Evolutionary conservation across 2,797 vertebrate genomes (phyloP).

Genomic region (Cercopithecus hamlyni): DNA sequence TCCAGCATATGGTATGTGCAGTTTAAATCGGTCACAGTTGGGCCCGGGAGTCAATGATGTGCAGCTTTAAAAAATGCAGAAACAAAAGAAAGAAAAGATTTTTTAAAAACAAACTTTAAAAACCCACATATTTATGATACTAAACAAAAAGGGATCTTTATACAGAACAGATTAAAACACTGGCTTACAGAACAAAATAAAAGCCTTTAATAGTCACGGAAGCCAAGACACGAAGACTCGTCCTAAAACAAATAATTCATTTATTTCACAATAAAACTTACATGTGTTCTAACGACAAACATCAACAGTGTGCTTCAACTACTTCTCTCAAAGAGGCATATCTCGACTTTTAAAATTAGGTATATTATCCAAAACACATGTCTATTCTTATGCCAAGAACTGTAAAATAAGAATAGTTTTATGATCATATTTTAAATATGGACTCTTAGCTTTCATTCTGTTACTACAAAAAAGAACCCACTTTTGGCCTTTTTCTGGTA

Average conservation of each 20-base stretch:
- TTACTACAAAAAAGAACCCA: slow-evolving; percentile 56
- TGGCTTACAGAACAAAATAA: slow-evolving; percentile 16
- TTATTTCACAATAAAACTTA: slow-evolving; percentile 18
- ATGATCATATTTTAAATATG: slow-evolving; percentile 58
- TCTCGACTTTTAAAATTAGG: slow-evolving; percentile 49
- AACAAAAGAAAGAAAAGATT: background rate
- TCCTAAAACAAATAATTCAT: slow-evolving; percentile 8
- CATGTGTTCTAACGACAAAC: slow-evolving; percentile 23
- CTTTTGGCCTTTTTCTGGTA: slow-evolving; percentile 58
- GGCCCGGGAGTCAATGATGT: slow-evolving; percentile 95
- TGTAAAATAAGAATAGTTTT: slow-evolving; percentile 35
- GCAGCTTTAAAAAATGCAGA: slow-evolving; percentile 87
- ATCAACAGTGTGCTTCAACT: background rate
- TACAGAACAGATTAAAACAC: background rate
- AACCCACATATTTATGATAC: background rate
- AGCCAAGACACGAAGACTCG: background rate
- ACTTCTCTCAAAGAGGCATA: background rate
- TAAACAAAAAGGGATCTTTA: slow-evolving; percentile 53
- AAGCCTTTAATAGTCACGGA: background rate
- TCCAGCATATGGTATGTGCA: slow-evolving; percentile 98
- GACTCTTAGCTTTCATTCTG: slow-evolving; percentile 38
- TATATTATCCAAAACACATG: slow-evolving; percentile 45
- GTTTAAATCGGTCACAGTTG: slow-evolving; percentile 98
- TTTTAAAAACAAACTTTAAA: background rate
- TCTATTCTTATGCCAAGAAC: slow-evolving; percentile 57